These are phyloP conservation scores for Rhadina sibilatrix DNA, from an alignment of 2,113 vertebrate species.

Conservation along the genomic window DNA sequence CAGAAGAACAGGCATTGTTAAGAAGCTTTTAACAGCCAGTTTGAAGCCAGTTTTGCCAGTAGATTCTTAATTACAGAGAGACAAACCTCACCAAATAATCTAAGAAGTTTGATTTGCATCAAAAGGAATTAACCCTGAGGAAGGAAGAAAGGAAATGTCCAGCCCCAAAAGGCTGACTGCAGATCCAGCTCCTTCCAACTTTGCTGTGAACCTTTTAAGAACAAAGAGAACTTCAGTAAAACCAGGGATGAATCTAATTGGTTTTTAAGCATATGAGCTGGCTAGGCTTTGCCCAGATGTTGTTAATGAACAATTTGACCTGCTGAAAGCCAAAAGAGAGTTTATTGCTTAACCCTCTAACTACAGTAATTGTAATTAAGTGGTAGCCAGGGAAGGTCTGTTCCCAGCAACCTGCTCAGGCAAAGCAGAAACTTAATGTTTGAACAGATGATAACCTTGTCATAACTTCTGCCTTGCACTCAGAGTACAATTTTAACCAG, in stretches of 20 bases:
- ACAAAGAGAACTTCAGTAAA: background rate
- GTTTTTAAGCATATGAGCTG: background rate
- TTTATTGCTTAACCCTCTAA: background rate
- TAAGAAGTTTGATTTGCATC: background rate
- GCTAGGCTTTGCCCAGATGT: background rate
- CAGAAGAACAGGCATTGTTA: background rate
- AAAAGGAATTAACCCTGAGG: background rate
- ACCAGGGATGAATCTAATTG: background rate
- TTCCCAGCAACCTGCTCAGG: background rate
- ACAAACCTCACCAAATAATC: background rate
- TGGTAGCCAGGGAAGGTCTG: background rate
- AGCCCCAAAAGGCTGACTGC: background rate
- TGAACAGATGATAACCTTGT: background rate
- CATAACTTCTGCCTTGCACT: background rate
- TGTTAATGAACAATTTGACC: background rate
- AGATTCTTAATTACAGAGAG: background rate
- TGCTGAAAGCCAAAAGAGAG: background rate
- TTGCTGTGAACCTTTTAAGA: background rate
- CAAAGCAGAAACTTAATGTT: background rate
- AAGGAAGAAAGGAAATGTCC: background rate
- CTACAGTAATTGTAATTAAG: background rate
- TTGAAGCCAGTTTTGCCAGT: background rate
- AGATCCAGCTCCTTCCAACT: background rate
- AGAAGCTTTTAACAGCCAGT: background rate
- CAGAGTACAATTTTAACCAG: background rate